These are phyloP conservation scores for Neodontobutis hainanensis DNA, from an alignment of 2,113 vertebrate species.

Conservation along the genomic window DNA sequence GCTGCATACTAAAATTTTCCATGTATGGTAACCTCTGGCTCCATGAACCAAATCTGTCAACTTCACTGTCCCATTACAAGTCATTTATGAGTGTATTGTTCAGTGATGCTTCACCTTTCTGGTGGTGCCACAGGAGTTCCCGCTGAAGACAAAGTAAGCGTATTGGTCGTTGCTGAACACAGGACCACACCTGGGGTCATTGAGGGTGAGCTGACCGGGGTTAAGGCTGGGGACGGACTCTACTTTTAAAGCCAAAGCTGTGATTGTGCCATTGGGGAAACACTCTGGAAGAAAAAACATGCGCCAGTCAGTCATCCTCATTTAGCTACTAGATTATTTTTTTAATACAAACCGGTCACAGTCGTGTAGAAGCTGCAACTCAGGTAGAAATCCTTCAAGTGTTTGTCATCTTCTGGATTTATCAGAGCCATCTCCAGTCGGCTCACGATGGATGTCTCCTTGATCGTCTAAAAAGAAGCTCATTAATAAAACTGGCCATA, in stretches of 20 bases:
- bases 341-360: conserved; percentile 39
- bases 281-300: conserved; percentile 60
- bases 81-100: neutral
- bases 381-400: conserved; percentile 56
- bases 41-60: no score
- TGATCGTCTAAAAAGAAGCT: conserved; percentile 48
- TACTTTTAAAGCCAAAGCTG: conserved; percentile 69
- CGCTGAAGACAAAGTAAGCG: conserved; percentile 72
- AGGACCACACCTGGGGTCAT: conserved; percentile 69
- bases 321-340: no score
- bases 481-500: neutral
- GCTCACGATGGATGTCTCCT: conserved; percentile 32
- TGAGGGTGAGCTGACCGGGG: conserved; percentile 61
- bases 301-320: no score
- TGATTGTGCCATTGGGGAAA: conserved; percentile 76
- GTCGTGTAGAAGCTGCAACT: conserved; percentile 55
- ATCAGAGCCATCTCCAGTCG: conserved; percentile 55
- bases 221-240: conserved; percentile 63
- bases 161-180: conserved; percentile 55
- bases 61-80: no score
- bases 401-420: conserved; percentile 20
- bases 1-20: no score
- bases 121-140: conserved; percentile 74
- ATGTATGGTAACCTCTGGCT: no score
- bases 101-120: conserved; percentile 53